Percentiles rank a stretch among this genome's conserved stretches.
phyloP scores from a whole-genome alignment of 2,888 invertebrate species.

The Stegophylla sp. region DNA sequence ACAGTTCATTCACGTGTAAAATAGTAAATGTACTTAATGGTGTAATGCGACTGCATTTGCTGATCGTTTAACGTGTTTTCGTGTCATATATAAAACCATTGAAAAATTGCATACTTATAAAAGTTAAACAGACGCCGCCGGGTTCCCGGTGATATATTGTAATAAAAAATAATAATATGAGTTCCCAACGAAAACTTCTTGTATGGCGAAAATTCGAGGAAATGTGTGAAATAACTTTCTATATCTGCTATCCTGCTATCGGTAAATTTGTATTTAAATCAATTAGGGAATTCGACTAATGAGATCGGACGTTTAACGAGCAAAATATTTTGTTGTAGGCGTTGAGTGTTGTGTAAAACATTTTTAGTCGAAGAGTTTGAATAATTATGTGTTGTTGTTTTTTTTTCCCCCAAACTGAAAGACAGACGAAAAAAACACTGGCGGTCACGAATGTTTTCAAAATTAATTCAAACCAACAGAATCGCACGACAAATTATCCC shows the following conservation, averaged over 20 bases:
- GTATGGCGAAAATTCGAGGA: not conserved
- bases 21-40: too few species aligned
- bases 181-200: not conserved
- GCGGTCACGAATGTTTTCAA: constrained; percentile 26
- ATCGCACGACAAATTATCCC: constrained; percentile 1
- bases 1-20: not conserved
- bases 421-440: constrained; percentile 25
- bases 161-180: not conserved
- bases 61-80: not conserved
- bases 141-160: not conserved
- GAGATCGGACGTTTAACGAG: constrained; percentile 12
- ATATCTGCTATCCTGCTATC: not conserved
- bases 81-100: not conserved
- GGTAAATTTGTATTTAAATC: not conserved
- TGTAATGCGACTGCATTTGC: not conserved
- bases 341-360: constrained; percentile 3
- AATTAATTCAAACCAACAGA: constrained; percentile 23
- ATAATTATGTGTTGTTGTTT: constrained; percentile 45
- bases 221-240: not conserved
- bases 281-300: constrained; percentile 3
- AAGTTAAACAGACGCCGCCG: not conserved
- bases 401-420: not conserved
- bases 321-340: not conserved
- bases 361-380: constrained; percentile 45
- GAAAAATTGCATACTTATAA: not conserved